phyloP scores from a whole-genome alignment of 2,797 vertebrate species.

The Ctenopoma multispine region DNA sequence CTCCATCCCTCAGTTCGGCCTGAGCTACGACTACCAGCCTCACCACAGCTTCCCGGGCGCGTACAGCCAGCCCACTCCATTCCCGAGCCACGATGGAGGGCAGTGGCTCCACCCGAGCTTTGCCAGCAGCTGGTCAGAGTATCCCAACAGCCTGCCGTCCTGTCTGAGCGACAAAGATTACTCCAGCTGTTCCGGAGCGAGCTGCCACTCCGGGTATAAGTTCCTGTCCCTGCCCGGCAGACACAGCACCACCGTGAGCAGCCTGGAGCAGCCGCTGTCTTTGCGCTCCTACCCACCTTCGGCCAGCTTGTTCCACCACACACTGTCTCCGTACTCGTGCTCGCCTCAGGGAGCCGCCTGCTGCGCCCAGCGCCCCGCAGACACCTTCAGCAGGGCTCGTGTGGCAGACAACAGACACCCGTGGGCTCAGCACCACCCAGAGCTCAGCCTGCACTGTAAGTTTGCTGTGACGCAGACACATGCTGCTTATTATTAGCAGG shows the following conservation, averaged over 20 bases:
- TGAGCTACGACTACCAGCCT: constrained; percentile 68
- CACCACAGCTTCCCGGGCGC: constrained; percentile 51
- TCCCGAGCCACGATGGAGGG: constrained; percentile 75
- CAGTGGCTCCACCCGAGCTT: constrained; percentile 71
- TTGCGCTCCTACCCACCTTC: constrained; percentile 80
- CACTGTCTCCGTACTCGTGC: constrained; percentile 69
- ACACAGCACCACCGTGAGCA: constrained; percentile 57
- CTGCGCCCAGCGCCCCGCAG: constrained; percentile 70
- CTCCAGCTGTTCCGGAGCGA: constrained; percentile 55
- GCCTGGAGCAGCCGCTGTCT: constrained; percentile 83
- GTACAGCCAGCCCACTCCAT: constrained; percentile 78
- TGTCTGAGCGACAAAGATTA: constrained; percentile 63
- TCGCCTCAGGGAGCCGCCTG: constrained; percentile 68
- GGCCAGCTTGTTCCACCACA: constrained; percentile 62
- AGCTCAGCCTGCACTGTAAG: constrained; percentile 74
- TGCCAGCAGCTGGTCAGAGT: constrained; percentile 69
- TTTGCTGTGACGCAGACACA: constrained; percentile 16
- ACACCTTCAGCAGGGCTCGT: constrained; percentile 58
- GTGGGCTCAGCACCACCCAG: constrained; percentile 59
- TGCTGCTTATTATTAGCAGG: too few relatives aligned
- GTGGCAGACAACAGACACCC: constrained; percentile 37
- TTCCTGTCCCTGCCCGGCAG: constrained; percentile 59
- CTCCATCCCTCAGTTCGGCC: constrained; percentile 11
- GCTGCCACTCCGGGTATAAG: constrained; percentile 64
- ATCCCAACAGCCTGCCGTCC: constrained; percentile 73